Evolutionary conservation across 2,888 invertebrate species (phyloP).

Genomic region (Ceraclea dissimilis): DNA sequence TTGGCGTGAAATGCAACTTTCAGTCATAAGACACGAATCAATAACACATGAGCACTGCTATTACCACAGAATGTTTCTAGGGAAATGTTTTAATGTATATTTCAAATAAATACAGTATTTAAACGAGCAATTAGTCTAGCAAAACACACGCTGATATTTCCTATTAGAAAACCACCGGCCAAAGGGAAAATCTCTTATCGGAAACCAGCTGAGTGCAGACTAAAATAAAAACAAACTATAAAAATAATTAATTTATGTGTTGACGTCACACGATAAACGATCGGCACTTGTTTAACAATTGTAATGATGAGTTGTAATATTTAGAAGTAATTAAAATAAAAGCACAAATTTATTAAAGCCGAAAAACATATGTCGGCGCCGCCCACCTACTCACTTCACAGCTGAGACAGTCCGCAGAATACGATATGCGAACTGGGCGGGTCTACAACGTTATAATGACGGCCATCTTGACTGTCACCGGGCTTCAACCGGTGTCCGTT

Average conservation of each 20-base stretch:
- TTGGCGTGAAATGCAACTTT: background rate
- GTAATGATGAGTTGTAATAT: background rate
- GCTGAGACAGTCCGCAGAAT: background rate
- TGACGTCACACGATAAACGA: conserved; percentile 1
- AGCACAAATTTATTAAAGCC: background rate
- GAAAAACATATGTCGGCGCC: conserved; percentile 23
- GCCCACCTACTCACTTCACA: conserved; percentile 15
- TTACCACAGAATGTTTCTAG: background rate
- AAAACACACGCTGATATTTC: background rate
- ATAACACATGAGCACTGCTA: background rate
- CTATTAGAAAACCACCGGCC: background rate
- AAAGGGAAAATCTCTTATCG: background rate
- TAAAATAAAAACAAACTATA: conserved; percentile 3
- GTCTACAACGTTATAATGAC: conserved; percentile 6
- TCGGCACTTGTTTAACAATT: background rate
- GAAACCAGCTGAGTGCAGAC: background rate
- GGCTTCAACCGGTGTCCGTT: conserved; percentile 16
- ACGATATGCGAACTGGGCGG: conserved; percentile 9
- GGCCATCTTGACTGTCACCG: conserved; percentile 19
- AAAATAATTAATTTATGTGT: background rate
- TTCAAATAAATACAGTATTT: background rate
- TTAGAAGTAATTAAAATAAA: conserved; percentile 6
- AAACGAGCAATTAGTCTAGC: background rate
- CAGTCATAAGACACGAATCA: background rate
- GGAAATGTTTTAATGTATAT: background rate